Percentiles rank a stretch among this genome's conserved stretches.
Conservation (phyloP, 2,888 invertebrate genomes). For the Euplagia quadripunctaria region DNA sequence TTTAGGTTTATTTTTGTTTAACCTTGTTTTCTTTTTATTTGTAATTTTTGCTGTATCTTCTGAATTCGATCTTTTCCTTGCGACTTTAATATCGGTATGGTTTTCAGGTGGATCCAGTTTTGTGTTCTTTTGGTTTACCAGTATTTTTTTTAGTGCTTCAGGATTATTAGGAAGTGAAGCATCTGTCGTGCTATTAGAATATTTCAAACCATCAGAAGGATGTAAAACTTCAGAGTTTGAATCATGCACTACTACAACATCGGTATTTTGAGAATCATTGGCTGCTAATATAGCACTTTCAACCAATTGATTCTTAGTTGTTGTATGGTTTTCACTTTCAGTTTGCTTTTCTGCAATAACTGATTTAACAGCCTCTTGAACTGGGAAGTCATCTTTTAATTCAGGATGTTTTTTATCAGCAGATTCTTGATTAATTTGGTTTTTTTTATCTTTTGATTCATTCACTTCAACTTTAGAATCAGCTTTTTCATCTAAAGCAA, state of each 20-base stretch:
- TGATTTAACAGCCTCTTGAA: constrained; percentile 1
- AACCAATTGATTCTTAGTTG: background rate
- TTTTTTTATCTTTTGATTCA: background rate
- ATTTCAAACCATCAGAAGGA: constrained; percentile 43
- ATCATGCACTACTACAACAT: constrained; percentile 24
- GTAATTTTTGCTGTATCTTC: constrained; percentile 25
- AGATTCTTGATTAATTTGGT: constrained; percentile 10
- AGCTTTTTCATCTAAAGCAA: background rate
- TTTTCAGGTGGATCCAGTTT: constrained; percentile 33
- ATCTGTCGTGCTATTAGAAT: constrained; percentile 64
- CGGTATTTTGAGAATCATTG: constrained; percentile 19
- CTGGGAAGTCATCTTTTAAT: constrained; percentile 2
- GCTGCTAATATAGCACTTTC: background rate
- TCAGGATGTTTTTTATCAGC: constrained; percentile 3
- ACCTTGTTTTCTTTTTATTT: constrained; percentile 43
- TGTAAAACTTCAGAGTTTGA: constrained; percentile 25
- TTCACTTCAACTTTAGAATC: background rate
- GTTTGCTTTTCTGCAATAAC: constrained; percentile 13
- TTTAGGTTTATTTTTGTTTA: constrained; percentile 21
- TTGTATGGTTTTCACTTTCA: background rate
- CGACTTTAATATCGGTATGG: constrained; percentile 19
- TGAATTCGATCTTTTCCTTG: constrained; percentile 44
- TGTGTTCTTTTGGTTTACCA: constrained; percentile 30
- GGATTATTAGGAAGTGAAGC: constrained; percentile 78
- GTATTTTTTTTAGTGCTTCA: constrained; percentile 63